A percentile compares a stretch with the other conserved stretches of the same genome.
These are phyloP conservation scores for Sebastes steindachneri DNA, from an alignment of 2,797 vertebrate genomes.

Conservation along the genomic window DNA sequence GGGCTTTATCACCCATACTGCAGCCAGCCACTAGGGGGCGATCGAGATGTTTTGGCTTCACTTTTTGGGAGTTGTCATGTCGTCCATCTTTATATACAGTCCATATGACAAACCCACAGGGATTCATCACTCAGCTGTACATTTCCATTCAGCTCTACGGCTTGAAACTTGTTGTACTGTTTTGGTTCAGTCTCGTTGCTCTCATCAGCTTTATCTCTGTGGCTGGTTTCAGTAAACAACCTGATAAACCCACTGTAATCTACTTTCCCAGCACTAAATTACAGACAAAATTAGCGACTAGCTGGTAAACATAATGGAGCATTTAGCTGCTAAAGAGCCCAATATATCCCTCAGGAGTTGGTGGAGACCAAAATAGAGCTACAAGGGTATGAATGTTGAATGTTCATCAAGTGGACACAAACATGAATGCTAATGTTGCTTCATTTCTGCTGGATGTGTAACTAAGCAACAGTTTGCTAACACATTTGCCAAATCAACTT, in stretches of 20 bases:
- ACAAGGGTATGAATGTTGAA: not conserved
- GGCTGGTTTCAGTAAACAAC: not conserved
- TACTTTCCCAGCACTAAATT: not conserved
- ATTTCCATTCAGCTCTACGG: not conserved
- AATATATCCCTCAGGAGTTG: not conserved
- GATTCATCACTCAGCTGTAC: not conserved
- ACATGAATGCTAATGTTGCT: not conserved
- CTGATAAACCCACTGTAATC: not conserved
- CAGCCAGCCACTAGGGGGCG: too few species aligned
- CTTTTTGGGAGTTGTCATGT: too few species aligned
- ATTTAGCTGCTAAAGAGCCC: not conserved
- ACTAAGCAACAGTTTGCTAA: accelerated
- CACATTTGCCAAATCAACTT: not conserved
- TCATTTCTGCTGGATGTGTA: not conserved
- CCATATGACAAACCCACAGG: too few species aligned
- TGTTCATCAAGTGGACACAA: not conserved
- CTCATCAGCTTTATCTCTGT: not conserved
- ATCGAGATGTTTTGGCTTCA: too few species aligned
- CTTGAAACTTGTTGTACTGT: not conserved
- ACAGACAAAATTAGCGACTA: not conserved
- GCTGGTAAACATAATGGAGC: not conserved
- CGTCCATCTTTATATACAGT: too few species aligned
- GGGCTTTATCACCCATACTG: too few species aligned
- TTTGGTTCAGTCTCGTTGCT: not conserved
- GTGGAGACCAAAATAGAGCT: not conserved